A percentile compares a stretch with the other conserved stretches of the same genome.
Evolutionary conservation across 2,113 vertebrate genomes (phyloP).

Genomic region (Archocentrus centrarchus): DNA sequence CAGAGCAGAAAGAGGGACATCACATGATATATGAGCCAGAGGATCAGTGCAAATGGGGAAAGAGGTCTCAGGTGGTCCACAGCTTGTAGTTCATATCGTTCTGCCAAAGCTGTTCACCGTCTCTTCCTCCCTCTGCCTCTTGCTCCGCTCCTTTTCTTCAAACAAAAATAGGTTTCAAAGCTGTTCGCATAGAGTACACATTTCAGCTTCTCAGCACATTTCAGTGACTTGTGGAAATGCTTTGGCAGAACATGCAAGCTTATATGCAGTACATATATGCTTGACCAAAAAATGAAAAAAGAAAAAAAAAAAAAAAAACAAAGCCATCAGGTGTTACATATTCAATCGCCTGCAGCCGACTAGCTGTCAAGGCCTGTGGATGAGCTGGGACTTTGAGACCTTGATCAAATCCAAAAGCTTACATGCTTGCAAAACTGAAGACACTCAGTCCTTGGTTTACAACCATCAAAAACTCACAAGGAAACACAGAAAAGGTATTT

Average conservation of each 20-base stretch:
- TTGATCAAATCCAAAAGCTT: neutral
- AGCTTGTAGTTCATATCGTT: neutral
- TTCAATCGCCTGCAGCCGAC: neutral
- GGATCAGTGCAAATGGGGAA: neutral
- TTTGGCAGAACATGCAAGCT: neutral
- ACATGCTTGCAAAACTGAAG: slow-evolving; percentile 43
- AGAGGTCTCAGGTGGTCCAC: neutral
- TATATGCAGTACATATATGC: neutral
- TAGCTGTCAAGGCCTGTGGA: neutral
- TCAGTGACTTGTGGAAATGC: neutral
- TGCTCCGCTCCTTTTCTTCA: neutral
- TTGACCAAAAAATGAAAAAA: neutral
- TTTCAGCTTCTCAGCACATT: neutral
- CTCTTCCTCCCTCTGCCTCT: neutral
- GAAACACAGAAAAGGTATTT: neutral
- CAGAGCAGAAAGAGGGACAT: neutral
- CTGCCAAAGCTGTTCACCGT: neutral
- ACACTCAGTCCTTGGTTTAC: neutral
- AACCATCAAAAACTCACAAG: neutral
- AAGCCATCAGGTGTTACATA: neutral
- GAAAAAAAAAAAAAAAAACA: neutral
- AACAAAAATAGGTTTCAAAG: neutral
- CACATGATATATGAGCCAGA: neutral
- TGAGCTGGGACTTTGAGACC: neutral
- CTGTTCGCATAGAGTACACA: neutral